A percentile compares a stretch with the other conserved stretches of the same genome.
Conservation (phyloP, 2,113 vertebrate species). For the Odontophorus gujanensis region DNA sequence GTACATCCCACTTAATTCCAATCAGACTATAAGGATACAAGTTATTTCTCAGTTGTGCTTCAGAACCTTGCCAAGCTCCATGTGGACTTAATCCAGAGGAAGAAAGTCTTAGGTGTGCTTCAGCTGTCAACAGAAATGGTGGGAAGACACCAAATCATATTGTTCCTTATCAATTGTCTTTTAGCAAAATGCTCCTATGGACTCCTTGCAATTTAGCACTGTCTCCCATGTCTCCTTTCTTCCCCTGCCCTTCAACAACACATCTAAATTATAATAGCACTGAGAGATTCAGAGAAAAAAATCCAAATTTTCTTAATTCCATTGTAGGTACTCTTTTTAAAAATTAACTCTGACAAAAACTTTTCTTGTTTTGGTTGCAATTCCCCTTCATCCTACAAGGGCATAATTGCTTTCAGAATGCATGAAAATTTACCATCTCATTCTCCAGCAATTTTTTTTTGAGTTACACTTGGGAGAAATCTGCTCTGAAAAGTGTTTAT, state of each 20-base stretch:
- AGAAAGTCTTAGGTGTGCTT: fast-evolving
- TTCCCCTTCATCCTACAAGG: neutral
- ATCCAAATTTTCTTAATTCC: neutral
- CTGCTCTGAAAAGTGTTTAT: neutral
- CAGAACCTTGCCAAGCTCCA: neutral
- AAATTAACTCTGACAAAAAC: neutral
- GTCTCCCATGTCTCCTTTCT: neutral
- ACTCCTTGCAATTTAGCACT: neutral
- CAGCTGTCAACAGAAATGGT: neutral
- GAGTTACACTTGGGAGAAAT: neutral
- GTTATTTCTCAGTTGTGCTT: neutral
- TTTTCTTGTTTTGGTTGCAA: neutral
- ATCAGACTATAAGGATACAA: neutral
- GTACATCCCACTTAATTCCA: no score
- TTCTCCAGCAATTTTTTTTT: constrained; percentile 44
- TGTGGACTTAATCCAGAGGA: neutral
- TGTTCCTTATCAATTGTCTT: neutral
- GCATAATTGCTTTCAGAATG: neutral
- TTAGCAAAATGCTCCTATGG: neutral
- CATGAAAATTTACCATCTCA: constrained; percentile 20
- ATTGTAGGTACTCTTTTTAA: neutral
- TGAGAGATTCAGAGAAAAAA: neutral
- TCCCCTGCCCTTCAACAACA: neutral
- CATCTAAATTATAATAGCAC: neutral
- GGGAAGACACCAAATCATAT: neutral